Evolutionary conservation across 2,797 vertebrate genomes (phyloP), one percentile per base, ranked within the genome.

Genomic region (Sebastes cheni): DNA sequence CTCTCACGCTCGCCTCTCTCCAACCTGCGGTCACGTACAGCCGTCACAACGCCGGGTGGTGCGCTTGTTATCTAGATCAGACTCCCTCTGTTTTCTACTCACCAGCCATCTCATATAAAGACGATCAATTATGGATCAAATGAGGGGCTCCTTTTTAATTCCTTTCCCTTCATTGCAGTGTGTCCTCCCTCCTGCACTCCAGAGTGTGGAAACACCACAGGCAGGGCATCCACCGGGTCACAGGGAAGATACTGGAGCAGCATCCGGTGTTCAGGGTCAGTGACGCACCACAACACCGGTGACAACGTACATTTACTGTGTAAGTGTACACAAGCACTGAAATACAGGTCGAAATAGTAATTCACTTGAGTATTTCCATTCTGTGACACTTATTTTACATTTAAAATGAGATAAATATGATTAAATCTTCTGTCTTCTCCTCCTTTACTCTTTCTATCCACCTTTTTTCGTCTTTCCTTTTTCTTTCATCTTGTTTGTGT

Each of bases 71-170:
- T 94, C 90, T 67, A 82, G 73, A 93, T 91, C 92, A 90, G 81
- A 79, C 93, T 87, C 68, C 76, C 76, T 77, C 59, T 84, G 87
- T 75, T 82, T 84, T 66, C 80, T 16, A 70, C 88, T 88, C 86
- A 87, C 84, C 85, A 82, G 81, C 87, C 83, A 25, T 54, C 89
- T 88, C 93, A 84, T 70, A 93, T 93, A 89, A 90, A 93, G 89
- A 80, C 81, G 39, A 96, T 96, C 95, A 95, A 96, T 96, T 95
- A 96, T 96, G 92, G 94, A 96, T 96, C 93, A 96, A 95, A 95
- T 94, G 88, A 90, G 80, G 62, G 65, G 70, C 74, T 84, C 78
- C 60, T 81, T 85, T 92, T 93, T 91, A 83, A 87, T 92, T 91
- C 88, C 76, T 79, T 65, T 85, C 72, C 66, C 64, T 67, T 75